Conservation (phyloP, 2,113 vertebrate genomes). For the Oceanodroma tethys region DNA sequence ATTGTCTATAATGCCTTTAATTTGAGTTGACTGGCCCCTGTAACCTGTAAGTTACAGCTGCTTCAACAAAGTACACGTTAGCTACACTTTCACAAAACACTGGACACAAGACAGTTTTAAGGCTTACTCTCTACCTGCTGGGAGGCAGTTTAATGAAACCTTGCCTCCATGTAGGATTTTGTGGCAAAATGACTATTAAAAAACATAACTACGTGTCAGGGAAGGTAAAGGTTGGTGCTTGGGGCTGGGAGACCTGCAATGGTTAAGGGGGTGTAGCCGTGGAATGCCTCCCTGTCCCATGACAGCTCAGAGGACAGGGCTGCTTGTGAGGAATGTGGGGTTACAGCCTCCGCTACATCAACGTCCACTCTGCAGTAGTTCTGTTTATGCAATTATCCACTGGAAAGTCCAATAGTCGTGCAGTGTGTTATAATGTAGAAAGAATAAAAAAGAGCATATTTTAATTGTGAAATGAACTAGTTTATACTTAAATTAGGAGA, state of each 20-base stretch:
- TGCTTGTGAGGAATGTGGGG: not conserved
- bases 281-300: not conserved
- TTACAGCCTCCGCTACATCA: not conserved
- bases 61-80: not conserved
- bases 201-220: not conserved
- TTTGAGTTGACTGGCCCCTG: not conserved
- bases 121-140: not conserved
- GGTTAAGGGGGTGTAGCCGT: not conserved
- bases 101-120: not conserved
- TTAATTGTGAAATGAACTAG: not conserved
- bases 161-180: not conserved
- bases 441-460: not conserved
- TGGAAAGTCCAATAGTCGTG: not conserved
- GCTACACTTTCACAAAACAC: not conserved
- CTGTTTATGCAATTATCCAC: not conserved
- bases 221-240: not conserved
- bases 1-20: not conserved
- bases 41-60: not conserved
- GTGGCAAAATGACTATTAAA: not conserved
- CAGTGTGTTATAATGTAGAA: not conserved
- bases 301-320: not conserved
- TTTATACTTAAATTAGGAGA: not conserved
- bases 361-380: not conserved
- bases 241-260: not conserved
- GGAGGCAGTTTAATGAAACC: not conserved